Evolutionary conservation across 2,888 invertebrate species (phyloP).

Genomic region (Rhingia rostrata): DNA sequence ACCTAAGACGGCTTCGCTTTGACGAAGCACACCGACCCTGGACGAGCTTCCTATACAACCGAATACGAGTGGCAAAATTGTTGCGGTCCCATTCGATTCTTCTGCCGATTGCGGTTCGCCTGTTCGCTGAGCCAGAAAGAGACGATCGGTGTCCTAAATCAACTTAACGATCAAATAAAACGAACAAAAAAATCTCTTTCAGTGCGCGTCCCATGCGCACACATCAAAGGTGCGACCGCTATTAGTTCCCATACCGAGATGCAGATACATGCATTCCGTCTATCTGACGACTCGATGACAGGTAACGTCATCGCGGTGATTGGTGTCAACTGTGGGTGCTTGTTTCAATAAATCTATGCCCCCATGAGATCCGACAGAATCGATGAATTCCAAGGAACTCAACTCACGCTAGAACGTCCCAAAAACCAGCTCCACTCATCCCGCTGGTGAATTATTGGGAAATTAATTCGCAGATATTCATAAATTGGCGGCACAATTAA

Average conservation of each 20-base stretch:
- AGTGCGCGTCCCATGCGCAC: not conserved
- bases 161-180: constrained; percentile 72
- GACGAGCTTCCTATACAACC: not conserved
- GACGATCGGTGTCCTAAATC: constrained; percentile 59
- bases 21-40: constrained; percentile 28
- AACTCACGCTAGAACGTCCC: constrained; percentile 47
- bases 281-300: constrained; percentile 70
- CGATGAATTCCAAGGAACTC: constrained; percentile 44
- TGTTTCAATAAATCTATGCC: constrained; percentile 71
- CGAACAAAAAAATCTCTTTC: too few species aligned
- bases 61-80: constrained; percentile 49
- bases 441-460: constrained; percentile 71
- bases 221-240: constrained; percentile 52
- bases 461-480: constrained; percentile 74
- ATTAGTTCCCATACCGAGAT: constrained; percentile 43
- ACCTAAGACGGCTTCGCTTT: constrained; percentile 49
- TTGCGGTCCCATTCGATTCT: constrained; percentile 46
- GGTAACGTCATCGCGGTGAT: constrained; percentile 68
- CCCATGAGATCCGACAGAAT: constrained; percentile 40
- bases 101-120: constrained; percentile 64
- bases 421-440: constrained; percentile 20
- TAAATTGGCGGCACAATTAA: constrained; percentile 75
- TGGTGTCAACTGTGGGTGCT: constrained; percentile 70
- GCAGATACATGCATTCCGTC: constrained; percentile 29
- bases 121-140: constrained; percentile 19